Percentiles rank a stretch among this genome's conserved stretches.
phyloP scores from a whole-genome alignment of 2,113 vertebrate genomes.

The Clupea harengus region DNA sequence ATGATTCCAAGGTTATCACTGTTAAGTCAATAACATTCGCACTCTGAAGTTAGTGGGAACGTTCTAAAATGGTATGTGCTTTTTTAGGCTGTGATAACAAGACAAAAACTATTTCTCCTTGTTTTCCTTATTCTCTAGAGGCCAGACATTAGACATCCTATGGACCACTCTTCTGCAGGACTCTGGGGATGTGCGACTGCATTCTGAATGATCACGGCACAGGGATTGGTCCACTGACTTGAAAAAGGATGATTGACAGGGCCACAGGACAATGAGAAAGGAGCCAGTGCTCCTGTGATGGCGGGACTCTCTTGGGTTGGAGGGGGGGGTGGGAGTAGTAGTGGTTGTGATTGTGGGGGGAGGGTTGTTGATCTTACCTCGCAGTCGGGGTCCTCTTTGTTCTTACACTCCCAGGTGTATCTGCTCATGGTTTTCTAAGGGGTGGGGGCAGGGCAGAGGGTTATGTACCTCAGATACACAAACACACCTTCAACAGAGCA shows the following conservation, averaged over 20 bases:
- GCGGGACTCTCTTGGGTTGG: conserved; percentile 33
- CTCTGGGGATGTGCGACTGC: background rate
- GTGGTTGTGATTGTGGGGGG: conserved; percentile 28
- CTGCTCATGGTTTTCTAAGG: conserved; percentile 82
- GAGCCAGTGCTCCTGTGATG: conserved; percentile 32
- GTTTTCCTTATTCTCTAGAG: background rate
- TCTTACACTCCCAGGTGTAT: conserved; percentile 84
- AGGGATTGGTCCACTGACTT: conserved; percentile 47
- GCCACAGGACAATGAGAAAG: conserved; percentile 67
- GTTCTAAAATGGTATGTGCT: background rate
- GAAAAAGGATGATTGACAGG: conserved; percentile 62
- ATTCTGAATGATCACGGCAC: background rate
- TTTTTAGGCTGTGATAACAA: background rate
- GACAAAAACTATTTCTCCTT: background rate
- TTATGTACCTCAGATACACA: conserved; percentile 71
- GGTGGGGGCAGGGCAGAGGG: conserved; percentile 71
- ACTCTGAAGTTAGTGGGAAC: background rate
- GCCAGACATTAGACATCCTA: background rate
- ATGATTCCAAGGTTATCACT: background rate
- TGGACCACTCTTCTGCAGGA: conserved; percentile 29
- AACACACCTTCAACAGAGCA: conserved; percentile 57
- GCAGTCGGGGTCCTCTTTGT: conserved; percentile 79
- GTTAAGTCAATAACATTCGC: background rate
- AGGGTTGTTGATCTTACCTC: conserved; percentile 69
- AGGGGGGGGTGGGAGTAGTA: conserved; percentile 35